phyloP scores from a whole-genome alignment of 2,113 vertebrate species.

The Apodemus speciosus region DNA sequence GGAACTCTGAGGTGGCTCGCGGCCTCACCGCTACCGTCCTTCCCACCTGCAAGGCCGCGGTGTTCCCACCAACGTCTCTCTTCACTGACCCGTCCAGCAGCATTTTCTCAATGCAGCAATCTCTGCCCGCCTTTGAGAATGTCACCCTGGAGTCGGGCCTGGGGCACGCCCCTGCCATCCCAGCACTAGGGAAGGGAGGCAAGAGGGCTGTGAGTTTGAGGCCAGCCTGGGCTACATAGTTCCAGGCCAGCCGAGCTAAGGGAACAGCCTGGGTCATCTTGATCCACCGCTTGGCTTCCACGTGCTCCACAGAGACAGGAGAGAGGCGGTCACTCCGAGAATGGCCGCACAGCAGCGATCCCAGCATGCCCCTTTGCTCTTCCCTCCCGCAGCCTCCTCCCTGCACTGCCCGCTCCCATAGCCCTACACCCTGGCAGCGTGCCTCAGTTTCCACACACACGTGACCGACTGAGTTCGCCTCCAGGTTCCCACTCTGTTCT shows the following conservation, averaged over 20 bases:
- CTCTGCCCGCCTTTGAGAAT: not conserved
- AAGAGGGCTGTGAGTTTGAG: not conserved
- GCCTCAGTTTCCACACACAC: not conserved
- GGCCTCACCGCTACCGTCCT: fast-evolving
- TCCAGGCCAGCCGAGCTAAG: not conserved
- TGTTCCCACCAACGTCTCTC: not conserved
- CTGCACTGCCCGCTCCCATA: not conserved
- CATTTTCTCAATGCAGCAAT: not conserved
- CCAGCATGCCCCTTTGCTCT: too few species aligned
- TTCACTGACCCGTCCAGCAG: too few species aligned
- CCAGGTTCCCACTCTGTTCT: not conserved
- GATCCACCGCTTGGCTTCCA: fast-evolving
- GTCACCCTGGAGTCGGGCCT: not conserved
- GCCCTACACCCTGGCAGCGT: not conserved
- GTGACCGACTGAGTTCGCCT: not conserved
- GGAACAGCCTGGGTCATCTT: not conserved
- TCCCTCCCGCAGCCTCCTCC: not conserved
- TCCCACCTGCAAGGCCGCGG: not conserved
- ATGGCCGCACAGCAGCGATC: not conserved
- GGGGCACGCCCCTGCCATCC: not conserved
- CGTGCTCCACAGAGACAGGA: not conserved
- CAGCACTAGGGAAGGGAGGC: not conserved
- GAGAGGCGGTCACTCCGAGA: not conserved
- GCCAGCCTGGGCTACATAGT: not conserved
- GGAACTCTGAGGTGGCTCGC: not conserved